Conservation (phyloP, 2,888 invertebrate genomes). For the Himalopsyche kuldschensis region DNA sequence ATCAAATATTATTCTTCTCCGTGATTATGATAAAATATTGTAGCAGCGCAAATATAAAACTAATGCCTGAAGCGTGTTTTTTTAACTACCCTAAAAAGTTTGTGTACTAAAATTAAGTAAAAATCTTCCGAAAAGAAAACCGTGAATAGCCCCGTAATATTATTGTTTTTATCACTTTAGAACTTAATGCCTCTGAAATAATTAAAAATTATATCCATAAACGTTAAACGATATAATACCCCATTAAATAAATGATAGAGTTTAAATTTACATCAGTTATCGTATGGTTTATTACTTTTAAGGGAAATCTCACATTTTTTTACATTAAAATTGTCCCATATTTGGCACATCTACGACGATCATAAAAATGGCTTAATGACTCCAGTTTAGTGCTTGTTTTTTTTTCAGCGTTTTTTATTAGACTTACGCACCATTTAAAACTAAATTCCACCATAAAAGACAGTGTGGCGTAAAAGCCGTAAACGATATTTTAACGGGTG, state of each 20-base stretch:
- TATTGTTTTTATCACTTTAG: not conserved
- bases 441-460: constrained; percentile 22
- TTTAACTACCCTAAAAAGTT: too few relatives aligned
- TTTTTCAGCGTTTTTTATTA: not conserved
- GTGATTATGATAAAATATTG: too few relatives aligned
- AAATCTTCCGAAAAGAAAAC: too few relatives aligned
- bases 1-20: too few relatives aligned
- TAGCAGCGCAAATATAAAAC: too few relatives aligned
- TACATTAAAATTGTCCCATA: constrained; percentile 10
- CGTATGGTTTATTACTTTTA: not conserved
- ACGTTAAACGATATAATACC: not conserved
- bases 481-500: too few relatives aligned
- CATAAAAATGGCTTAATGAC: constrained; percentile 29
- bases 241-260: not conserved
- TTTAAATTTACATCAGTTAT: not conserved
- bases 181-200: not conserved
- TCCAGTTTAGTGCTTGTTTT: constrained; percentile 5
- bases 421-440: constrained; percentile 28
- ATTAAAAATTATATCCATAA: not conserved
- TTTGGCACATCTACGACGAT: constrained; percentile 2
- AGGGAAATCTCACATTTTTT: not conserved
- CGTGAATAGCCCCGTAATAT: too few relatives aligned
- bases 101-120: too few relatives aligned
- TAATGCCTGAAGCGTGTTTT: too few relatives aligned
- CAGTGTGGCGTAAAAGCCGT: not conserved